These are phyloP conservation scores for Platorchestia sp. DNA, from an alignment of 1,140 invertebrate genomes.

Conservation along the genomic window DNA sequence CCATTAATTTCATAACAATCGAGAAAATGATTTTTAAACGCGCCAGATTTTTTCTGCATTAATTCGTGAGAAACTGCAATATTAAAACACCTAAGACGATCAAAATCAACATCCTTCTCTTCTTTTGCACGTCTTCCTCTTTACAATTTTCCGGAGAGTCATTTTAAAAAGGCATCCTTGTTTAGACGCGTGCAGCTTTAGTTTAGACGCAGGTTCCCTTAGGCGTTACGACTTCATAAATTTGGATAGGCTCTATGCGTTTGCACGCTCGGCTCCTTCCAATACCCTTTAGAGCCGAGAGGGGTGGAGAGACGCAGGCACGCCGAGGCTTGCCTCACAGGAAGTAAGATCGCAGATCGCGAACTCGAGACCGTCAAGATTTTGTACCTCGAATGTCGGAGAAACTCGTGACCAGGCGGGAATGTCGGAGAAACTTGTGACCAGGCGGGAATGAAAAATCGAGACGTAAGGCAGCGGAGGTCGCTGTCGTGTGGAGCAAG, in stretches of 20 bases:
- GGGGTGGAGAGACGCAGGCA: not conserved
- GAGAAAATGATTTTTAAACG: too few relatives aligned
- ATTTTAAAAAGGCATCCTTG: not conserved
- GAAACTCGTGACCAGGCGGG: not conserved
- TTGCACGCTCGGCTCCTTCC: not conserved
- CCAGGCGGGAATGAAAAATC: not conserved
- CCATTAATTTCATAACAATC: too few relatives aligned
- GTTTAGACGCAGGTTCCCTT: not conserved
- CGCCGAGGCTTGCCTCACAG: not conserved
- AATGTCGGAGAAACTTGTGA: not conserved
- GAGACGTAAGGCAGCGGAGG: not conserved
- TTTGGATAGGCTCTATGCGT: slow-evolving; percentile 19
- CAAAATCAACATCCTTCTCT: not conserved
- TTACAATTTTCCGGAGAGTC: not conserved
- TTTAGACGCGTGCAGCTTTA: not conserved
- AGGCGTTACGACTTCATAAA: slow-evolving; percentile 32
- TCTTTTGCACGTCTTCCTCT: not conserved
- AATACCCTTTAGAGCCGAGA: slow-evolving; percentile 22
- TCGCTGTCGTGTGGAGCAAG: not conserved
- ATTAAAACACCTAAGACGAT: not conserved
- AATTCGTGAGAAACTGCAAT: not conserved
- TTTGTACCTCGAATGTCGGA: not conserved
- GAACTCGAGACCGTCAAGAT: not conserved
- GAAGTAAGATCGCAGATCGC: not conserved
- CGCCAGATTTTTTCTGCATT: too few relatives aligned